Evolutionary conservation across 2,113 vertebrate species (phyloP).

Genomic region (Silurus meridionalis): DNA sequence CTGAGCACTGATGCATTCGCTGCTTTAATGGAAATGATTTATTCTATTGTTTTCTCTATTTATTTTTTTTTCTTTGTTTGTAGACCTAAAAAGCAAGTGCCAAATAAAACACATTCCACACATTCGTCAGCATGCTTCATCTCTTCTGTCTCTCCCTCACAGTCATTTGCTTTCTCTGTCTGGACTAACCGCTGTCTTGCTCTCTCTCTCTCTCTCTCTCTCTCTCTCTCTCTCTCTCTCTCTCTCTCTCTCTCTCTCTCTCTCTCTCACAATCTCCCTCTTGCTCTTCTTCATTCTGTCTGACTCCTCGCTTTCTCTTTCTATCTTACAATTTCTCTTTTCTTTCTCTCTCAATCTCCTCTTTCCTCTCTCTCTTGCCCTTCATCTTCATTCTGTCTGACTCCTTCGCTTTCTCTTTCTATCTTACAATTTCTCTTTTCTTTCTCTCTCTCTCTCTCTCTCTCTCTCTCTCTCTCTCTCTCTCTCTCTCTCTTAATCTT

Average conservation of each 20-base stretch:
- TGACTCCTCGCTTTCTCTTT: neutral
- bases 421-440: neutral
- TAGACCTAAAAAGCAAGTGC: neutral
- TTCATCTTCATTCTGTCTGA: too few species aligned
- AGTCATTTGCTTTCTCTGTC: slow-evolving; percentile 1
- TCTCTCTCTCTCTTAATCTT: neutral
- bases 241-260: slow-evolving; percentile 5
- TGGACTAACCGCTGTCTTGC: neutral
- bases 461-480: neutral
- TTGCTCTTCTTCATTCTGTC: neutral
- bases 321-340: slow-evolving; percentile 24
- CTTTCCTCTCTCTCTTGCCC: slow-evolving; percentile 39
- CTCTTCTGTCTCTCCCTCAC: slow-evolving; percentile 2
- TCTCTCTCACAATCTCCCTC: neutral
- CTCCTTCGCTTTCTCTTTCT: slow-evolving; percentile 49
- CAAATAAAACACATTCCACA: slow-evolving; percentile 16
- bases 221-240: slow-evolving; percentile 1
- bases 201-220: neutral
- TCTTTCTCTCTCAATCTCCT: neutral
- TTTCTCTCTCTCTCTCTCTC: neutral
- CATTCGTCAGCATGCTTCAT: neutral
- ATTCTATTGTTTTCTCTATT: neutral
- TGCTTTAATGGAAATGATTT: neutral
- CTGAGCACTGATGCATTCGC: too few species aligned
- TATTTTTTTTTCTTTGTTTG: neutral